Conservation (phyloP, 2,888 invertebrate genomes). For the Odontocerum albicorne region DNA sequence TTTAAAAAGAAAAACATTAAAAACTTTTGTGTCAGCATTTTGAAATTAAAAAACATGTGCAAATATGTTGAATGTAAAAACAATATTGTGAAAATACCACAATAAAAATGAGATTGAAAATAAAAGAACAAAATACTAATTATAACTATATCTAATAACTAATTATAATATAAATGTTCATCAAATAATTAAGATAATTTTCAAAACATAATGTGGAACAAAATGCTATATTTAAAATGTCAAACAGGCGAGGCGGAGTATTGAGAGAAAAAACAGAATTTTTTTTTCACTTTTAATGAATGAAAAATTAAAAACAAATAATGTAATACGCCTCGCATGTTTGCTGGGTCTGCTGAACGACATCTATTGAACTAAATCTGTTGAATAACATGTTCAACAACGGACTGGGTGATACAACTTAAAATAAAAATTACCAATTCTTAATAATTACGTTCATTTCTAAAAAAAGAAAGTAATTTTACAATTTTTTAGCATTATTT, state of each 20-base stretch:
- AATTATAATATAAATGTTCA: background rate
- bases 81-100: slow-evolving; percentile 17
- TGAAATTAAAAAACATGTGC: slow-evolving; percentile 10
- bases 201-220: background rate
- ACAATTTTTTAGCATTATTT: background rate
- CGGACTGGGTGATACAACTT: background rate
- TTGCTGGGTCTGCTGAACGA: too few species aligned
- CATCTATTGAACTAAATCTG: too few species aligned
- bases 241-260: background rate
- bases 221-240: background rate
- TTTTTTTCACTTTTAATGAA: too few species aligned
- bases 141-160: background rate
- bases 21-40: background rate
- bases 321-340: too few species aligned
- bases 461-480: background rate
- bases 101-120: slow-evolving; percentile 3
- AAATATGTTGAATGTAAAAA: slow-evolving; percentile 1
- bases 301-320: too few species aligned
- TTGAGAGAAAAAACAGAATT: background rate
- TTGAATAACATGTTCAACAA: too few species aligned
- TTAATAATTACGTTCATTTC: background rate
- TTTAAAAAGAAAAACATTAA: background rate
- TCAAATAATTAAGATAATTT: background rate
- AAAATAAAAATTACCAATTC: background rate
- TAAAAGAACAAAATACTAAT: background rate